A percentile compares a stretch with the other conserved stretches of the same genome.
Evolutionary conservation across 1,140 invertebrate genomes (phyloP).

Genomic region (Rhysida immarginata): DNA sequence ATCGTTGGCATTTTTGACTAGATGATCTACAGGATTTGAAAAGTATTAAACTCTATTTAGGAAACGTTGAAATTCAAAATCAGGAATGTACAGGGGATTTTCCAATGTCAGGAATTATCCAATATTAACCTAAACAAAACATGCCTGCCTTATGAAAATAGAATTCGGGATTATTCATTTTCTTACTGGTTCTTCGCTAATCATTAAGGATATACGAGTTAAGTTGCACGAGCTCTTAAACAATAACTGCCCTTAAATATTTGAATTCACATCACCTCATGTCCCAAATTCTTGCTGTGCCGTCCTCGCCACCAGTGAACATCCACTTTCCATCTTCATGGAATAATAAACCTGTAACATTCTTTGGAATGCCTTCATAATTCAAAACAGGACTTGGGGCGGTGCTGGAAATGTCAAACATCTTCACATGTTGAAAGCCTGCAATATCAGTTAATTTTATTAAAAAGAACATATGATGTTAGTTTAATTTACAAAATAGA

Average conservation of each 20-base stretch:
- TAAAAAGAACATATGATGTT: too few species aligned
- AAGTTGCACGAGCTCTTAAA: too few species aligned
- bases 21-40: conserved; percentile 37
- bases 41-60: conserved; percentile 7
- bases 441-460: too few species aligned
- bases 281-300: conserved; percentile 87
- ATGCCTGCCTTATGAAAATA: too few species aligned
- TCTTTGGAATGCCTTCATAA: conserved; percentile 84
- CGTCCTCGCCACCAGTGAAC: conserved; percentile 93
- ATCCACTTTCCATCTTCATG: conserved; percentile 92
- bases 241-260: too few species aligned
- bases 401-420: conserved; percentile 79
- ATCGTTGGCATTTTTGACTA: conserved; percentile 65
- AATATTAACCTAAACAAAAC: too few species aligned
- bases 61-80: not conserved
- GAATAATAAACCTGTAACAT: conserved; percentile 87
- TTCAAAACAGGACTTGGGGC: conserved; percentile 79
- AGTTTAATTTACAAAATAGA: too few species aligned
- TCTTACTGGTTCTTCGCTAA: too few species aligned
- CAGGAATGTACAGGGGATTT: too few species aligned
- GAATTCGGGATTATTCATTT: too few species aligned
- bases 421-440: conserved; percentile 87
- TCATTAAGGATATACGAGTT: too few species aligned
- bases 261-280: conserved; percentile 46
- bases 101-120: too few species aligned